Conservation (phyloP, 2,113 vertebrate species). For the Speoplatyrhinus poulsoni region DNA sequence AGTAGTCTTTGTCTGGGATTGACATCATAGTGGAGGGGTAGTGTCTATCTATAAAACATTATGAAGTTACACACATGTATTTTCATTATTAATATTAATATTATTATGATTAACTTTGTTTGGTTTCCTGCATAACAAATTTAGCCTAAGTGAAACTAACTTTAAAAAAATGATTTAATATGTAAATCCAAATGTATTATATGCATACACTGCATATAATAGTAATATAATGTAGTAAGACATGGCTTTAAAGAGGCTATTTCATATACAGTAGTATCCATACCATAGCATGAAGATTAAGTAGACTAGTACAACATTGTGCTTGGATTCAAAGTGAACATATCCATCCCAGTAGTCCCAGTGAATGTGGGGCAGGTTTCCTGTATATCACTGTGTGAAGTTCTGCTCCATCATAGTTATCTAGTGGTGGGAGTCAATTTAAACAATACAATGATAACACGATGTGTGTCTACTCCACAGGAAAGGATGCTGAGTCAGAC, state of each 20-base stretch:
- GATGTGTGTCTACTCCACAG: conserved; percentile 43
- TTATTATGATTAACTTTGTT: too few species aligned
- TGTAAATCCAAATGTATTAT: too few species aligned
- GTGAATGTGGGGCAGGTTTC: background rate
- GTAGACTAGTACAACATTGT: background rate
- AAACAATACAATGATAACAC: background rate
- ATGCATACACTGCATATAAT: too few species aligned
- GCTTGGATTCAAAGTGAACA: too few species aligned
- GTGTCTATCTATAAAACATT: conserved; percentile 1
- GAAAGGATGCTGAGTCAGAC: conserved; percentile 78
- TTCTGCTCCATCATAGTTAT: background rate
- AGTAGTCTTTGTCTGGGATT: conserved; percentile 30
- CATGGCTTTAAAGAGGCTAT: too few species aligned
- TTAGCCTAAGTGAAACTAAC: too few species aligned
- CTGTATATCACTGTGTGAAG: background rate
- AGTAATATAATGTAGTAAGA: too few species aligned
- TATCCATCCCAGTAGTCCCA: background rate
- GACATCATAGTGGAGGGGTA: conserved; percentile 12
- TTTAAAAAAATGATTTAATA: too few species aligned
- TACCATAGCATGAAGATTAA: conserved; percentile 1
- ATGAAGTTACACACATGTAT: background rate
- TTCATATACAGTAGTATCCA: background rate
- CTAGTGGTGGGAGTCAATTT: background rate
- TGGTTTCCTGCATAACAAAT: too few species aligned
- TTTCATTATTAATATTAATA: too few species aligned